These are phyloP conservation scores for Bombus breviceps DNA, from an alignment of 1,140 invertebrate genomes.

Conservation along the genomic window DNA sequence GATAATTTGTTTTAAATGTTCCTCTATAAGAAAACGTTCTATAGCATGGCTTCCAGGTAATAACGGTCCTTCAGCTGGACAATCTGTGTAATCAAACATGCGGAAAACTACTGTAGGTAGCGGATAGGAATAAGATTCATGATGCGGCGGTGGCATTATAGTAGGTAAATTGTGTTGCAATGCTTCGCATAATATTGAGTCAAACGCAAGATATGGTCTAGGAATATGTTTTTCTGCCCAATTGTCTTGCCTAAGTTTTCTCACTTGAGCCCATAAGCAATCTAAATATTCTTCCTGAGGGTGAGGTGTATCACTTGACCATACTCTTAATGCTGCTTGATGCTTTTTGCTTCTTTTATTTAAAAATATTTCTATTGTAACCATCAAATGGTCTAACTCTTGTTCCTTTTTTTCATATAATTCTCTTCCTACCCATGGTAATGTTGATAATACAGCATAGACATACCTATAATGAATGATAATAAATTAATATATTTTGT, in stretches of 20 bases:
- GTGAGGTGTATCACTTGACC: constrained; percentile 95
- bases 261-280: constrained; percentile 97
- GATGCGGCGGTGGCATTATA: constrained; percentile 94
- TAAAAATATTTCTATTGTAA: constrained; percentile 97
- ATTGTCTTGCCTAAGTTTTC: constrained; percentile 95
- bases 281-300: constrained; percentile 99
- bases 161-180: constrained; percentile 96
- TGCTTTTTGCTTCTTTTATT: constrained; percentile 97
- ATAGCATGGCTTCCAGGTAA: constrained; percentile 98
- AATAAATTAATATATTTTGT: neutral
- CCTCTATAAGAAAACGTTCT: constrained; percentile 98
- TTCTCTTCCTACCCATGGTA: constrained; percentile 98
- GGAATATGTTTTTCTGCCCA: constrained; percentile 99
- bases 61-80: constrained; percentile 90
- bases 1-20: constrained; percentile 97
- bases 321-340: constrained; percentile 94
- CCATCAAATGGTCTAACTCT: constrained; percentile 94
- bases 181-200: constrained; percentile 96
- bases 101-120: constrained; percentile 95
- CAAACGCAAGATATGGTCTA: constrained; percentile 97
- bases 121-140: constrained; percentile 94
- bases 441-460: constrained; percentile 95
- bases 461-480: constrained; percentile 82
- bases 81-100: constrained; percentile 99
- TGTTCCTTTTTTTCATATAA: constrained; percentile 98